phyloP scores from a whole-genome alignment of 2,113 vertebrate species.

The Synchiropus splendidus region DNA sequence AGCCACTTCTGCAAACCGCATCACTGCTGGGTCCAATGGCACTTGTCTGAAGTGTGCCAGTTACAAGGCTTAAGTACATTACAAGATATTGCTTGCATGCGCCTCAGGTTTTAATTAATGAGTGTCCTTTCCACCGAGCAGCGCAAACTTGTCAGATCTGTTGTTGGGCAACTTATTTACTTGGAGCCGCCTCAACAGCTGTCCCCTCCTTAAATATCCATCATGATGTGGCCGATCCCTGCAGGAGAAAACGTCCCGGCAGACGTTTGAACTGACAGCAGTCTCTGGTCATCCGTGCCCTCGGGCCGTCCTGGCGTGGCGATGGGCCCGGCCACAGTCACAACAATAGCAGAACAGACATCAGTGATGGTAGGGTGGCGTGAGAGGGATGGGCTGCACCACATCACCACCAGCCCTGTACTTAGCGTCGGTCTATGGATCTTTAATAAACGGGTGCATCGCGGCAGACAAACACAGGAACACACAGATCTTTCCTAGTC shows the following conservation, averaged over 20 bases:
- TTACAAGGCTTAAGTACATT: conserved; percentile 11
- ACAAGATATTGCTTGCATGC: conserved; percentile 23
- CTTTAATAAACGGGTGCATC: conserved; percentile 57
- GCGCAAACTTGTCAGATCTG: no score
- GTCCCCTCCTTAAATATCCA: conserved; percentile 27
- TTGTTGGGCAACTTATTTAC: no score
- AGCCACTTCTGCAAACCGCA: no score
- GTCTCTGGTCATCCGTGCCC: conserved; percentile 22
- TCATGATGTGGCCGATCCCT: conserved; percentile 24
- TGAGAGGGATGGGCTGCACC: conserved; percentile 46
- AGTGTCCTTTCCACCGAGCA: not conserved
- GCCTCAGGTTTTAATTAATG: conserved; percentile 9
- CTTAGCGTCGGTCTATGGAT: conserved; percentile 54
- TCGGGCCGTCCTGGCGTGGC: conserved; percentile 15
- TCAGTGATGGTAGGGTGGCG: conserved; percentile 47
- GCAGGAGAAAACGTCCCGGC: conserved; percentile 13
- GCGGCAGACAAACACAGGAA: conserved; percentile 37
- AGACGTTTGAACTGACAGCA: conserved; percentile 20
- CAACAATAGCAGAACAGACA: conserved; percentile 45
- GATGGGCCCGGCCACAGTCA: conserved; percentile 31
- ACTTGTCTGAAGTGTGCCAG: conserved; percentile 2
- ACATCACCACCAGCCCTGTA: conserved; percentile 56
- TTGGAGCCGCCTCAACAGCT: conserved; percentile 12
- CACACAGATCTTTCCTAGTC: conserved; percentile 40
- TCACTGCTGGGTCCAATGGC: no score